Conservation (phyloP, 2,113 vertebrate genomes). For the Suncus etruscus region DNA sequence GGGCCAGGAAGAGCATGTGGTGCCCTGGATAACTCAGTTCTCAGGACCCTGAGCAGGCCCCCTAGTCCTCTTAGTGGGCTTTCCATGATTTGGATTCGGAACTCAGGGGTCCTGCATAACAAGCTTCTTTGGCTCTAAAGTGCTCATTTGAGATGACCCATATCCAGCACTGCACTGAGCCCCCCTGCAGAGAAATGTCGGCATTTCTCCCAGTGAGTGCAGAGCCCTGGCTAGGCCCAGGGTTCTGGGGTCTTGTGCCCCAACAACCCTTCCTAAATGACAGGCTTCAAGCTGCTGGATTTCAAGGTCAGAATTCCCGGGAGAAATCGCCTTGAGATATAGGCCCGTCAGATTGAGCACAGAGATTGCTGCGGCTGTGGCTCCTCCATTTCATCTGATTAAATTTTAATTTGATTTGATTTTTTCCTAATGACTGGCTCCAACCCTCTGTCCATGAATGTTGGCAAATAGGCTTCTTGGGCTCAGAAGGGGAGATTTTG, state of each 20-base stretch:
- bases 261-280: neutral
- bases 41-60: too few relatives aligned
- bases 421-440: constrained; percentile 39
- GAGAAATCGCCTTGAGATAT: neutral
- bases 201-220: neutral
- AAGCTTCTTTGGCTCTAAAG: accelerated
- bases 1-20: too few relatives aligned
- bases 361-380: neutral
- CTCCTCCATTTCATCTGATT: constrained; percentile 13
- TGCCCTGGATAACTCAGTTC: too few relatives aligned
- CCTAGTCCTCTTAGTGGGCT: too few relatives aligned
- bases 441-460: neutral
- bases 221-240: neutral
- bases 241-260: neutral
- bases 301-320: constrained; percentile 36
- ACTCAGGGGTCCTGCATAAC: neutral
- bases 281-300: neutral
- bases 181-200: accelerated
- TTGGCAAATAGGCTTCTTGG: neutral
- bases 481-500: constrained; percentile 6
- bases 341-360: neutral
- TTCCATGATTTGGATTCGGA: too few relatives aligned
- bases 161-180: neutral
- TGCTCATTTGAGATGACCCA: neutral
- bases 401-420: constrained; percentile 60